These are phyloP conservation scores for Dendrolimus houi DNA, from an alignment of 2,888 invertebrate genomes.

Conservation along the genomic window DNA sequence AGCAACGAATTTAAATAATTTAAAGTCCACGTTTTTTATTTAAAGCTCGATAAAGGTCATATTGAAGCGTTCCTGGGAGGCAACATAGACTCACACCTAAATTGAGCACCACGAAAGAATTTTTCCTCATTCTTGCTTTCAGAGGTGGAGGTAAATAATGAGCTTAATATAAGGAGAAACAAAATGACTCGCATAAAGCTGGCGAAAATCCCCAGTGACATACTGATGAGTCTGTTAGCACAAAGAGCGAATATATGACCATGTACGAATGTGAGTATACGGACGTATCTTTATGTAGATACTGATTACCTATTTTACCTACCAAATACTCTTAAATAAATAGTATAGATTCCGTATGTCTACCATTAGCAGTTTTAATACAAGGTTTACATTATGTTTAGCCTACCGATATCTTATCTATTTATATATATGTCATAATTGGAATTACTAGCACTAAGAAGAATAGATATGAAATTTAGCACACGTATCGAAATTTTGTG, in stretches of 20 bases:
- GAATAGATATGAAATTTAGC: too few species aligned
- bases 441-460: too few species aligned
- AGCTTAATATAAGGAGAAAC: conserved; percentile 12
- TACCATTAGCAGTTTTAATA: too few species aligned
- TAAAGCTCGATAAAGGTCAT: neutral
- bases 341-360: too few species aligned
- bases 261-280: neutral
- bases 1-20: neutral
- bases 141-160: conserved; percentile 13
- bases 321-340: too few species aligned
- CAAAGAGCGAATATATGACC: neutral
- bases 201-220: conserved; percentile 14
- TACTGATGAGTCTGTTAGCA: conserved; percentile 7
- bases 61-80: neutral
- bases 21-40: neutral
- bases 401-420: too few species aligned
- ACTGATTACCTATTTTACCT: too few species aligned
- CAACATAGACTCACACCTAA: neutral
- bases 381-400: too few species aligned
- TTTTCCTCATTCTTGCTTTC: conserved; percentile 1
- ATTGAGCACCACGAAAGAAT: neutral
- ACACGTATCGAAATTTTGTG: too few species aligned
- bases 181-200: conserved; percentile 13
- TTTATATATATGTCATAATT: too few species aligned
- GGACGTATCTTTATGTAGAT: too few species aligned